These are phyloP conservation scores for Cecidostiba fungosa DNA, from an alignment of 2,888 invertebrate species.

Conservation along the genomic window DNA sequence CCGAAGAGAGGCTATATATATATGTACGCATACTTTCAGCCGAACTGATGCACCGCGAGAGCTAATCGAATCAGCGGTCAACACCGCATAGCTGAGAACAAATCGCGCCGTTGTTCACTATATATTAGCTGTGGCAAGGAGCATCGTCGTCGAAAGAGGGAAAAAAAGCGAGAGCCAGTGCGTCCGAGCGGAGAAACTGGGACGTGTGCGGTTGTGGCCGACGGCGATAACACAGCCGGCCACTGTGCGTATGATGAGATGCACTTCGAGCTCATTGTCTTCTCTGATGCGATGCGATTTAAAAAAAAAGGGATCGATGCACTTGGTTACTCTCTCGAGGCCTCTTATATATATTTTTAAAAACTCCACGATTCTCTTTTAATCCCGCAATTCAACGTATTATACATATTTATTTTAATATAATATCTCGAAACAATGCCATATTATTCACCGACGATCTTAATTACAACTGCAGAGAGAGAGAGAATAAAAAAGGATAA, in stretches of 20 bases:
- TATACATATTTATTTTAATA: too few relatives aligned
- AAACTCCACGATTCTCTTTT: too few relatives aligned
- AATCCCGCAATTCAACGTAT: too few relatives aligned
- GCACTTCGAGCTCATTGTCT: background rate
- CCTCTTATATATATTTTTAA: background rate
- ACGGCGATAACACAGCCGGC: conserved; percentile 31
- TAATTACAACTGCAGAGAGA: background rate
- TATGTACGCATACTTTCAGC: background rate
- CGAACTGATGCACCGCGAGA: background rate
- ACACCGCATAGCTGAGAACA: conserved; percentile 32
- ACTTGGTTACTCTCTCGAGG: background rate
- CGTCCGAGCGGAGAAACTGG: conserved; percentile 49
- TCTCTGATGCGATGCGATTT: background rate
- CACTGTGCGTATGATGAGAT: conserved; percentile 5
- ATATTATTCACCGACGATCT: background rate
- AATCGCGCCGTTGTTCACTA: conserved; percentile 33
- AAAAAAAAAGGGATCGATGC: background rate
- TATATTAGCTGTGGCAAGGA: background rate
- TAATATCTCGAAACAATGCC: too few relatives aligned
- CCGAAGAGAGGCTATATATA: background rate
- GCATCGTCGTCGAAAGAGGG: conserved; percentile 23
- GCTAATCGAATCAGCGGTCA: conserved; percentile 24
- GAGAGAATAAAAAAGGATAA: background rate
- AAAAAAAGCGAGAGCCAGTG: background rate
- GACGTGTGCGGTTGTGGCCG: conserved; percentile 20